Conservation (phyloP, 1,140 invertebrate genomes). For the Propsilocerus akamusi region DNA sequence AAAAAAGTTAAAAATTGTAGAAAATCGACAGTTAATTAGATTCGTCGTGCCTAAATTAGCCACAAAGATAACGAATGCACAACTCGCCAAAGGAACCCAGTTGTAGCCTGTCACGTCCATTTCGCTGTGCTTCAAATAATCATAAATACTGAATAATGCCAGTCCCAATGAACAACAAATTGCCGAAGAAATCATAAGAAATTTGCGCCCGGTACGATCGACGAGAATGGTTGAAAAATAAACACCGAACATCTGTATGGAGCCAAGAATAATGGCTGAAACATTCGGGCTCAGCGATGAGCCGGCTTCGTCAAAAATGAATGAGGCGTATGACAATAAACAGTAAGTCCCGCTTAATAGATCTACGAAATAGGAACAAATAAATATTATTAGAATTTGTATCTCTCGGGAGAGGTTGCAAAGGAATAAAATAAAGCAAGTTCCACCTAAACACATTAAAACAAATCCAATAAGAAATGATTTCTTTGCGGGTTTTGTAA, state of each 20-base stretch:
- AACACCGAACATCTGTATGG: slow-evolving; percentile 26
- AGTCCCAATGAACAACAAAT: background rate
- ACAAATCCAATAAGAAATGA: background rate
- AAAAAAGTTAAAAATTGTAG: background rate
- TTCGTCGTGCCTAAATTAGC: slow-evolving; percentile 15
- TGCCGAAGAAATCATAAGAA: background rate
- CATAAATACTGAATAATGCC: background rate
- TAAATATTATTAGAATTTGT: slow-evolving; percentile 9
- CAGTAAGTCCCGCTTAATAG: slow-evolving; percentile 32
- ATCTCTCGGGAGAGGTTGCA: too few species aligned
- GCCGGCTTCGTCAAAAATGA: slow-evolving; percentile 44
- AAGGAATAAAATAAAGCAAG: background rate
- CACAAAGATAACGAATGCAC: slow-evolving; percentile 19
- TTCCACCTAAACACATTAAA: background rate
- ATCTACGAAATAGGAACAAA: slow-evolving; percentile 17
- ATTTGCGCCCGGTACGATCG: slow-evolving; percentile 28
- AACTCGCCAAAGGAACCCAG: slow-evolving; percentile 18
- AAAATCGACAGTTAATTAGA: slow-evolving; percentile 7
- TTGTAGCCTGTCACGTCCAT: slow-evolving; percentile 10
- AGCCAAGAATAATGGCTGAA: slow-evolving; percentile 58
- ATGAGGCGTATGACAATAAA: slow-evolving; percentile 31
- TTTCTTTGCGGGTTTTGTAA: background rate
- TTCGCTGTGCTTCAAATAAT: background rate
- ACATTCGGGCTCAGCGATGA: slow-evolving; percentile 32
- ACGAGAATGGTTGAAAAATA: slow-evolving; percentile 29